Evolutionary conservation across 2,113 vertebrate genomes (phyloP), one percentile per base, ranked within the genome.

Genomic region (Myocastor coypus): DNA sequence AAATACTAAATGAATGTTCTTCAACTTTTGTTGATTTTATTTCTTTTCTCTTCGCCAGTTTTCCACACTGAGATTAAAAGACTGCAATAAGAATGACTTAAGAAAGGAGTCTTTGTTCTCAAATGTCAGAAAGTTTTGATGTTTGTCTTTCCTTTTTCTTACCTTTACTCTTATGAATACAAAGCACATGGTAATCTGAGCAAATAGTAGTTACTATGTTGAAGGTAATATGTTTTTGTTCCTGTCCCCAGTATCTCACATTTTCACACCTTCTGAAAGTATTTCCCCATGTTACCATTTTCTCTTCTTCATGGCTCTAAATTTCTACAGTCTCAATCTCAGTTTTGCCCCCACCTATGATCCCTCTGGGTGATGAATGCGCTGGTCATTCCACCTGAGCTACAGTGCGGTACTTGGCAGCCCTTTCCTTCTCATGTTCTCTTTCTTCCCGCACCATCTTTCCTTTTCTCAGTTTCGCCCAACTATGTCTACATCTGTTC

Each of bases 11-110:
- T 32, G 7, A 14, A 11, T 8, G 52, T 93, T 89, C 46, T 83
- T 89, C 16, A 26, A 46, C 82, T 84, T 61, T 88, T 68, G 19
- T 8, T 73, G 19, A 87, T 40, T 90, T 90, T 83, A 40, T 66
- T 91, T 87, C 11, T 87, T 40, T 84, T 89, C 19, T 86, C 83
- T 94, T 77, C 64, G 57, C 20, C 86, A 94, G 37, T 57, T 55
- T 68, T 97, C 37, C 28, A 86, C 17, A 59, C 11, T 86, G 34
- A 91, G 19, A 82, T 28, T 40, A 61, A 63, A 84, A 80, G 4
- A 61, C 57, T 37, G 28, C 42, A 64, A 17, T 68, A 68, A 46
- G 16, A 77, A 50, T 78, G 20, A 87, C 71, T 46, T 3, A 0
- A 84, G 78, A 95, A 40, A 93, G 11, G 6, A 4, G 71, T 87